phyloP scores from a whole-genome alignment of 2,888 invertebrate genomes.

The Andrena fulva region DNA sequence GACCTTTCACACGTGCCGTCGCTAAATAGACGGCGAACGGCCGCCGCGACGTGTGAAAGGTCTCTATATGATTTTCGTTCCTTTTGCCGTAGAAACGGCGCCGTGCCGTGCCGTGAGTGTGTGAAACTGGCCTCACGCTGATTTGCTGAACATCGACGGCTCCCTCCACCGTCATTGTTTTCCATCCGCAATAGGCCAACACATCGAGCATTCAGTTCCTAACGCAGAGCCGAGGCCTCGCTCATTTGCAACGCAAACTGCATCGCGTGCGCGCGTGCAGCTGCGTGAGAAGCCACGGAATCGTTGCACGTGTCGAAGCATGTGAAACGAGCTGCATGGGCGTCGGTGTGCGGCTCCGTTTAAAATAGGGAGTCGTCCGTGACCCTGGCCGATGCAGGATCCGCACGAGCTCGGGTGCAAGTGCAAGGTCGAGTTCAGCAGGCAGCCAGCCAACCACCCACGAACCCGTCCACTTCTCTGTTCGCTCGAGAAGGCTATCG shows the following conservation, averaged over 20 bases:
- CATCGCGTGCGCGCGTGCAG: conserved; percentile 20
- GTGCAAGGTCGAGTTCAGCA: conserved; percentile 78
- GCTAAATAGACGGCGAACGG: too few relatives aligned
- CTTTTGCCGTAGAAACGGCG: too few relatives aligned
- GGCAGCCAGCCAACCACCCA: conserved; percentile 73
- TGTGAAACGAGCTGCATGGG: conserved; percentile 2
- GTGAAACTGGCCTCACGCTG: too few relatives aligned
- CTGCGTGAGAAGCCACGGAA: neutral
- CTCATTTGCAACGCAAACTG: neutral
- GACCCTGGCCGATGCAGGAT: conserved; percentile 58
- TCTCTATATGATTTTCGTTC: too few relatives aligned
- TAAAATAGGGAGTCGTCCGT: conserved; percentile 64
- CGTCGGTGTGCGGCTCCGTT: conserved; percentile 29
- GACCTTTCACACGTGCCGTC: too few relatives aligned
- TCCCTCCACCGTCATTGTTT: too few relatives aligned
- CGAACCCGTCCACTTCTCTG: conserved; percentile 27
- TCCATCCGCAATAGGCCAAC: too few relatives aligned
- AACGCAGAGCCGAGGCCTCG: too few relatives aligned
- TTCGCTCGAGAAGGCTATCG: neutral
- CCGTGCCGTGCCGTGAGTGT: too few relatives aligned
- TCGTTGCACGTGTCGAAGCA: conserved; percentile 27
- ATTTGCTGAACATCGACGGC: too few relatives aligned
- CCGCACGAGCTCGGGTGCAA: conserved; percentile 71
- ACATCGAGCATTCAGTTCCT: too few relatives aligned
- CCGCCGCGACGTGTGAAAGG: too few relatives aligned